Evolutionary conservation across 2,888 invertebrate species (phyloP).

Genomic region (Sclerodermus sp.): DNA sequence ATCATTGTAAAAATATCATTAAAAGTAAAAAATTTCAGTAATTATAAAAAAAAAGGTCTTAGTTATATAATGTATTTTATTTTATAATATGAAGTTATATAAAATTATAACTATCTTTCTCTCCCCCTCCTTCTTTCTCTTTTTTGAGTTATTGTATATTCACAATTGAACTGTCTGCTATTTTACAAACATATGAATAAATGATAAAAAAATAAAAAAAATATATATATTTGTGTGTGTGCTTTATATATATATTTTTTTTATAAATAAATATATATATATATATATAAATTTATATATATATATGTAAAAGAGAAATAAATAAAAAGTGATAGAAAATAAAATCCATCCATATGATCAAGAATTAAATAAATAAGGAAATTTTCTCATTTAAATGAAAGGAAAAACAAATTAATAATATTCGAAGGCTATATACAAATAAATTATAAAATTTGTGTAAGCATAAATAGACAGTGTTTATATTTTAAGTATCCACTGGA

Average conservation of each 20-base stretch:
- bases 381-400: background rate
- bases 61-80: too few species aligned
- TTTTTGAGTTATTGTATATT: too few species aligned
- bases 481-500: constrained; percentile 6
- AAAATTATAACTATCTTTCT: background rate
- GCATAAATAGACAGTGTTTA: constrained; percentile 11
- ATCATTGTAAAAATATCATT: background rate
- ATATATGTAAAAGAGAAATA: constrained; percentile 12
- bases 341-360: constrained; percentile 24
- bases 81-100: background rate
- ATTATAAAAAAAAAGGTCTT: background rate
- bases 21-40: background rate
- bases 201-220: too few species aligned
- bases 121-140: too few species aligned
- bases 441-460: constrained; percentile 7
- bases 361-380: constrained; percentile 6
- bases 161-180: too few species aligned
- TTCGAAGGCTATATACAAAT: background rate
- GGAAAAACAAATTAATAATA: background rate
- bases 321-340: constrained; percentile 6
- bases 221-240: too few species aligned
- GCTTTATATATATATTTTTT: too few species aligned
- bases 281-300: too few species aligned
- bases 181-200: too few species aligned
- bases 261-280: too few species aligned